phyloP scores from a whole-genome alignment of 2,797 vertebrate genomes.

The Enteromius mattozi region DNA sequence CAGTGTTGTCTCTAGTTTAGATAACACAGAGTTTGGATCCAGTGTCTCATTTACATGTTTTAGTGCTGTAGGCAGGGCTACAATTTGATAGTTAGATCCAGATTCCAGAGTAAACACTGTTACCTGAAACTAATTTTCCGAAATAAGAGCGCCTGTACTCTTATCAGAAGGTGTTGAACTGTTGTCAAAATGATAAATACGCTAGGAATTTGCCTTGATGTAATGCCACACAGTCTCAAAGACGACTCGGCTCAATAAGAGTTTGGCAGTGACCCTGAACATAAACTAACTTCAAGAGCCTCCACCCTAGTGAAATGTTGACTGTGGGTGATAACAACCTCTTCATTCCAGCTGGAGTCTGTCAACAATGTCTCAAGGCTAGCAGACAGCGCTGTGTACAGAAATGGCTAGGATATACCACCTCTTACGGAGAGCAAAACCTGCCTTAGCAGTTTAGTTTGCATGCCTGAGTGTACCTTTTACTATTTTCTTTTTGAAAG shows the following conservation, averaged over 20 bases:
- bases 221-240: slow-evolving; percentile 3
- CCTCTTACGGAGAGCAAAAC: not conserved
- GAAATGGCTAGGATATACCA: not conserved
- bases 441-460: not conserved
- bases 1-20: slow-evolving; percentile 22
- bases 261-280: slow-evolving; percentile 30
- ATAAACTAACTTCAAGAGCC: slow-evolving; percentile 43
- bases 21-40: slow-evolving; percentile 6
- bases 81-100: not conserved
- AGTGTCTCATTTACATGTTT: slow-evolving; percentile 37
- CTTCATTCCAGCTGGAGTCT: slow-evolving; percentile 59
- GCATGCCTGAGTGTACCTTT: not conserved
- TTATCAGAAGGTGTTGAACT: not conserved
- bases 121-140: not conserved
- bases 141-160: not conserved
- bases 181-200: not conserved
- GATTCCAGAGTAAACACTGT: slow-evolving; percentile 22
- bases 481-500: not conserved
- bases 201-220: slow-evolving; percentile 29
- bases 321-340: slow-evolving; percentile 55
- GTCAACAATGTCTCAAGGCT: slow-evolving; percentile 65
- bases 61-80: slow-evolving; percentile 2
- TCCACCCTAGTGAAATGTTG: slow-evolving; percentile 70
- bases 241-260: not conserved
- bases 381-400: slow-evolving; percentile 55